Conservation (phyloP, 2,888 invertebrate species). For the Apodemia mormo region DNA sequence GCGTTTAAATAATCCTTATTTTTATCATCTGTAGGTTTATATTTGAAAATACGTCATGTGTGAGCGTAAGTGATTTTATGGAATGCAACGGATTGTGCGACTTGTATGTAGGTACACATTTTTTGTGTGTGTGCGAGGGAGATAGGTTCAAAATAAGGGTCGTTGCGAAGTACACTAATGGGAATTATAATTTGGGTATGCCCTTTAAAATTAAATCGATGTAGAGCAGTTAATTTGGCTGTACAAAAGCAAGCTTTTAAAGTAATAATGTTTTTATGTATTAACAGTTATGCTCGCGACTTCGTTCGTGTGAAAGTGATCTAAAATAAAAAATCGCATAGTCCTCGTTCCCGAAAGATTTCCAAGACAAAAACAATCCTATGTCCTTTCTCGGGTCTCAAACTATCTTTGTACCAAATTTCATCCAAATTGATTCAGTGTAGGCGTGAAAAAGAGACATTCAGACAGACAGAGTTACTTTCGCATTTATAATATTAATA, state of each 20-base stretch:
- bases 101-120: slow-evolving; percentile 71
- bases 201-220: slow-evolving; percentile 30
- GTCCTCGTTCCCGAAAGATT: too few relatives aligned
- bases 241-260: background rate
- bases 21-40: slow-evolving; percentile 41
- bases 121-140: slow-evolving; percentile 71
- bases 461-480: too few relatives aligned
- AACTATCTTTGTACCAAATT: too few relatives aligned
- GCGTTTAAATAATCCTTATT: slow-evolving; percentile 47
- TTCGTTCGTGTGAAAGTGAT: too few relatives aligned
- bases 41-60: slow-evolving; percentile 40
- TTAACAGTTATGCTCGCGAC: too few relatives aligned
- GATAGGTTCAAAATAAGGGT: slow-evolving; percentile 51
- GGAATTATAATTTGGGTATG: slow-evolving; percentile 63
- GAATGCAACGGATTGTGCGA: slow-evolving; percentile 75
- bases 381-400: too few relatives aligned
- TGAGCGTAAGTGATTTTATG: slow-evolving; percentile 59
- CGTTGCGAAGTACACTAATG: slow-evolving; percentile 76
- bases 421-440: too few relatives aligned
- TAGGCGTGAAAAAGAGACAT: too few relatives aligned
- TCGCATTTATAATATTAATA: too few relatives aligned
- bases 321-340: too few relatives aligned
- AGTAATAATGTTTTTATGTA: background rate
- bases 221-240: slow-evolving; percentile 21
- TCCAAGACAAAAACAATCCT: too few relatives aligned